Percentiles rank a stretch among this genome's conserved stretches.
phyloP scores from a whole-genome alignment of 2,888 invertebrate genomes.

The Tortricodes alternella region DNA sequence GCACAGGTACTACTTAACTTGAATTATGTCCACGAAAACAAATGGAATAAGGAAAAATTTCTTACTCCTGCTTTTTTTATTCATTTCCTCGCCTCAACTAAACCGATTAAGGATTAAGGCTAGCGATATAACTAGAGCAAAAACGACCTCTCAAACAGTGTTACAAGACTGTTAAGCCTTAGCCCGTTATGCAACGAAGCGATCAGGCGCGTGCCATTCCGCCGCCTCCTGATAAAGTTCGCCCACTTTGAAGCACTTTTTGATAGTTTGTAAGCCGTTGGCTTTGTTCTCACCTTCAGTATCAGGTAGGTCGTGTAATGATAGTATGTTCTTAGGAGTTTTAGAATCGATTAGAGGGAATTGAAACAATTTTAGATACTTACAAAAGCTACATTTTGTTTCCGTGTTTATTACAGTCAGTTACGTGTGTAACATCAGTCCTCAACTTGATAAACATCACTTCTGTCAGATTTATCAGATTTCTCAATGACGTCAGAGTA shows the following conservation, averaged over 20 bases:
- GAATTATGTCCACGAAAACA: too few species aligned
- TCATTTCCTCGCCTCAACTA: not conserved
- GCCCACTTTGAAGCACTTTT: constrained; percentile 11
- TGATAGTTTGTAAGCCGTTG: constrained; percentile 10
- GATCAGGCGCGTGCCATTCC: not conserved
- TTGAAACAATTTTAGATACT: too few species aligned
- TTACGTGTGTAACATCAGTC: too few species aligned
- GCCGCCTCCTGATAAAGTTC: not conserved
- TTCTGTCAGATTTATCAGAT: too few species aligned
- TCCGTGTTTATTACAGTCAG: too few species aligned
- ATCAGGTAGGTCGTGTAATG: not conserved
- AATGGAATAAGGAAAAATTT: too few species aligned
- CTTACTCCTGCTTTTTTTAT: too few species aligned
- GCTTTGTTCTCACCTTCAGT: constrained; percentile 11
- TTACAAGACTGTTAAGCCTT: constrained; percentile 9
- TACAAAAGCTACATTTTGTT: too few species aligned
- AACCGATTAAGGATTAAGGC: constrained; percentile 7
- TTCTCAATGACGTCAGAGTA: too few species aligned
- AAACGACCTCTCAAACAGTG: constrained; percentile 9
- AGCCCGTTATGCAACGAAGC: constrained; percentile 18
- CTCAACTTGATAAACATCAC: too few species aligned
- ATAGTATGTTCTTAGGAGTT: too few species aligned
- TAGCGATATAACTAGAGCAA: constrained; percentile 2
- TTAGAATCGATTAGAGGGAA: too few species aligned
- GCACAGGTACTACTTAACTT: not conserved